phyloP scores from a whole-genome alignment of 2,113 vertebrate species.

The Pluvialis apricaria region DNA sequence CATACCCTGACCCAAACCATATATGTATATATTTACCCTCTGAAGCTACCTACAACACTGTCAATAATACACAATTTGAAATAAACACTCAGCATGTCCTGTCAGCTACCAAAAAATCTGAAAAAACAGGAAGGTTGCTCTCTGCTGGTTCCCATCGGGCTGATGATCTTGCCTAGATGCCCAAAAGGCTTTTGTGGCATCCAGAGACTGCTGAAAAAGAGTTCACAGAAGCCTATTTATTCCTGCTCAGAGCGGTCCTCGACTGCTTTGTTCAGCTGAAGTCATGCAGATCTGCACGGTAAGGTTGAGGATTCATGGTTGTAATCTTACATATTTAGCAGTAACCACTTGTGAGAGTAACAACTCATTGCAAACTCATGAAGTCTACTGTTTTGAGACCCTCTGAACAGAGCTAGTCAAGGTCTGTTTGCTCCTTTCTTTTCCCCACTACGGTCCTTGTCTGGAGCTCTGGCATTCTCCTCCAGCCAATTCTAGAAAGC shows the following conservation, averaged over 20 bases:
- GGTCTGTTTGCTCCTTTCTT: background rate
- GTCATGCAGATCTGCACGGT: background rate
- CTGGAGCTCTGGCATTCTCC: background rate
- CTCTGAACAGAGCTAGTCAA: background rate
- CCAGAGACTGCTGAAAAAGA: background rate
- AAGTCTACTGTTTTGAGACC: background rate
- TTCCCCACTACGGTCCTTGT: background rate
- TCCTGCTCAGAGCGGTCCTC: background rate
- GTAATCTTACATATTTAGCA: background rate
- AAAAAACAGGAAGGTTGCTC: background rate
- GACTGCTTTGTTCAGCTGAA: slow-evolving; percentile 37
- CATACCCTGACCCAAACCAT: background rate
- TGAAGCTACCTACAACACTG: background rate
- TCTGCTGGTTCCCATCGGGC: background rate
- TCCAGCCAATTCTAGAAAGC: background rate
- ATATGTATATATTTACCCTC: background rate
- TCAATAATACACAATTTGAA: background rate
- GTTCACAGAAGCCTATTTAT: slow-evolving; percentile 2
- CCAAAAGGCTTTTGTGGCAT: background rate
- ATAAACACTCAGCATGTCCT: background rate
- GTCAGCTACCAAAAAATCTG: background rate
- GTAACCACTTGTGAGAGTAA: background rate
- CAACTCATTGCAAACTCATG: background rate
- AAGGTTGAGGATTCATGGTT: background rate
- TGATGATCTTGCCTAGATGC: background rate